Conservation (phyloP, 2,797 vertebrate species). For the Notolepis coatsorum region DNA sequence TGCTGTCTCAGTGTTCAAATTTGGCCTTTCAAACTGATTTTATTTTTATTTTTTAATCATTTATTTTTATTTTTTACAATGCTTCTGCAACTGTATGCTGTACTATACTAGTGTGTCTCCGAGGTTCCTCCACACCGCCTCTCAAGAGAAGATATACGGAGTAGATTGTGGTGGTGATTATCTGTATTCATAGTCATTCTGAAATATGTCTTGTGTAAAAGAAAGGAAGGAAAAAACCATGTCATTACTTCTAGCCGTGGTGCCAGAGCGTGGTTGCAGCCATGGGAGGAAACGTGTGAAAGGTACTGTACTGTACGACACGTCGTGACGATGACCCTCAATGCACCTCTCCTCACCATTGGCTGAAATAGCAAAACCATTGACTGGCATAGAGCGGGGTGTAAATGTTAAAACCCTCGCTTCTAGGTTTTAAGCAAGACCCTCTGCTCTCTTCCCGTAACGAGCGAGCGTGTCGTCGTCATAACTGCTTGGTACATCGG, state of each 20-base stretch:
- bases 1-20: conserved; percentile 26
- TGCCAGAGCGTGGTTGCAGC: conserved; percentile 65
- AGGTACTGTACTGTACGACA: conserved; percentile 56
- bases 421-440: conserved; percentile 21
- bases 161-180: conserved; percentile 15
- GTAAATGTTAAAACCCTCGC: conserved; percentile 41
- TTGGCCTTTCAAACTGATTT: conserved; percentile 29
- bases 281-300: conserved; percentile 36
- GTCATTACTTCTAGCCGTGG: conserved; percentile 28
- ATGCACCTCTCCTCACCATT: conserved; percentile 6
- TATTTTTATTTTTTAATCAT: too few species aligned
- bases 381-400: conserved; percentile 9
- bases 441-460: conserved; percentile 27
- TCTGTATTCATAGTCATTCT: conserved; percentile 9
- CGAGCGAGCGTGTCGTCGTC: conserved; percentile 6
- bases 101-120: conserved; percentile 16
- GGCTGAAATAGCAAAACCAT: conserved; percentile 22
- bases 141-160: conserved; percentile 5
- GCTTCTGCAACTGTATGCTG: conserved; percentile 29
- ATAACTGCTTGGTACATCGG: conserved; percentile 25
- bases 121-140: conserved; percentile 29
- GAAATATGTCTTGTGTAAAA: conserved; percentile 6
- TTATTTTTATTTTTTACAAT: too few species aligned
- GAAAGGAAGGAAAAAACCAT: conserved; percentile 25
- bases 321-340: conserved; percentile 22